Evolutionary conservation across 2,797 vertebrate genomes (phyloP).

Genomic region (Peromyscus eremicus): DNA sequence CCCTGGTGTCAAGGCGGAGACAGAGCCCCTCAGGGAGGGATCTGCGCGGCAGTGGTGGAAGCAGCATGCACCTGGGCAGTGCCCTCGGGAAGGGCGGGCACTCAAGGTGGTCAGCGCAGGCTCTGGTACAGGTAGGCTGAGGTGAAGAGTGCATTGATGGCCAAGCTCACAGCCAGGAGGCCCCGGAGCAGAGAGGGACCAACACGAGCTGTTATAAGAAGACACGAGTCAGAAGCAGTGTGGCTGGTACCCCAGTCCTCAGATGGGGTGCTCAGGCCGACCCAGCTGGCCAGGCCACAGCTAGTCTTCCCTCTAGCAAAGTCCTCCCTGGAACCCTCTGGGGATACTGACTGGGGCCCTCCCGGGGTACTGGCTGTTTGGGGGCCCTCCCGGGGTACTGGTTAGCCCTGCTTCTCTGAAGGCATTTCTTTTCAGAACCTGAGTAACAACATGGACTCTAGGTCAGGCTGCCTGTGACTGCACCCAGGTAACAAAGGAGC

Average conservation of each 20-base stretch:
- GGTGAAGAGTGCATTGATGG: slow-evolving; percentile 92
- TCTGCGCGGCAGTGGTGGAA: slow-evolving; percentile 37
- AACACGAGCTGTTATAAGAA: slow-evolving; percentile 89
- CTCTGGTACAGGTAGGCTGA: slow-evolving; percentile 92
- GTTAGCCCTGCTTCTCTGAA: not conserved
- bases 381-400: not conserved
- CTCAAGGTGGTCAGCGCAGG: slow-evolving; percentile 82
- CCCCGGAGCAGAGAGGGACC: slow-evolving; percentile 88
- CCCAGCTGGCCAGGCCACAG: not conserved
- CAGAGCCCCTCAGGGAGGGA: not conserved
- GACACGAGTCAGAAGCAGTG: not conserved
- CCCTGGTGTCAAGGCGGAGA: not conserved
- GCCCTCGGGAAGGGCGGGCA: not conserved
- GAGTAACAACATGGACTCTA: not conserved
- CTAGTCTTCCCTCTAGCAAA: not conserved
- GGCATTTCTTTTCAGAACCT: not conserved
- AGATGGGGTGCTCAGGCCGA: not conserved
- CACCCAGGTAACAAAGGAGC: not conserved
- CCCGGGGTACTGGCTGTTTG: no score
- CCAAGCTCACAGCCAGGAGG: slow-evolving; percentile 93
- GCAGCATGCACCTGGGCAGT: slow-evolving; percentile 29
- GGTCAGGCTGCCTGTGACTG: accelerated
- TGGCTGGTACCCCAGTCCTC: not conserved
- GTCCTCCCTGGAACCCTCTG: not conserved
- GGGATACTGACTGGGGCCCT: not conserved